phyloP scores from a whole-genome alignment of 2,888 invertebrate species.

The Drosophila multiciliata region DNA sequence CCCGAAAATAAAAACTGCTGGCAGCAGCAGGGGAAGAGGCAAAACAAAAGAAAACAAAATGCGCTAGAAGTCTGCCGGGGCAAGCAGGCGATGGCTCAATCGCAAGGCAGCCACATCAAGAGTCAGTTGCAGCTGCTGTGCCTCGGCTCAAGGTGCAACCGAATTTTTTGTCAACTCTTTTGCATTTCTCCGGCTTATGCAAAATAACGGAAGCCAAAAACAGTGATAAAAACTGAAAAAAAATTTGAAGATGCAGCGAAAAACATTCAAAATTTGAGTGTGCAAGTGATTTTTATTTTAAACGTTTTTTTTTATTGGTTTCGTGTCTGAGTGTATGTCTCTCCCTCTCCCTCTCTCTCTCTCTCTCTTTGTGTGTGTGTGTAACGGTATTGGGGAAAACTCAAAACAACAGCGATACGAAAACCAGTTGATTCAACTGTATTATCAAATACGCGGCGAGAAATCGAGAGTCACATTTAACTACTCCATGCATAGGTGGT shows the following conservation, averaged over 20 bases:
- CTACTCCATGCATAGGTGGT: constrained; percentile 6
- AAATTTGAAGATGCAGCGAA: constrained; percentile 12
- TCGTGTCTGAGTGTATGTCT: background rate
- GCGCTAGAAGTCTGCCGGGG: constrained; percentile 62
- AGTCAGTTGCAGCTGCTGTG: constrained; percentile 27
- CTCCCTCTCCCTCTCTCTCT: background rate
- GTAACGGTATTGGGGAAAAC: constrained; percentile 69
- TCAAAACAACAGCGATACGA: constrained; percentile 24
- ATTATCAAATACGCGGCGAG: constrained; percentile 14
- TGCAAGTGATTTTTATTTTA: constrained; percentile 52
- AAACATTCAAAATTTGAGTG: constrained; percentile 13
- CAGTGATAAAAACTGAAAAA: too few species aligned
- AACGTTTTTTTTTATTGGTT: constrained; percentile 47
- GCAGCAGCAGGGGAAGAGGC: constrained; percentile 3
- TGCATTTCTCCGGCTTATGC: constrained; percentile 51
- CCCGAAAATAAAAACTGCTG: constrained; percentile 42
- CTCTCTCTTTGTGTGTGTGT: background rate
- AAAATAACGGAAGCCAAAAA: constrained; percentile 52
- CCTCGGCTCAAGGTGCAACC: background rate
- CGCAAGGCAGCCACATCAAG: constrained; percentile 41
- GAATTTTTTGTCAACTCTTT: background rate
- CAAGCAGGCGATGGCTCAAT: constrained; percentile 51
- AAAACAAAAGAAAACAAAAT: constrained; percentile 32
- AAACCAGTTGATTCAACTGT: constrained; percentile 54
- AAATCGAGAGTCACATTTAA: constrained; percentile 42